Percentiles rank a stretch among this genome's conserved stretches.
Conservation (phyloP, 2,888 invertebrate species). For the Mesorhabditis sp. region DNA sequence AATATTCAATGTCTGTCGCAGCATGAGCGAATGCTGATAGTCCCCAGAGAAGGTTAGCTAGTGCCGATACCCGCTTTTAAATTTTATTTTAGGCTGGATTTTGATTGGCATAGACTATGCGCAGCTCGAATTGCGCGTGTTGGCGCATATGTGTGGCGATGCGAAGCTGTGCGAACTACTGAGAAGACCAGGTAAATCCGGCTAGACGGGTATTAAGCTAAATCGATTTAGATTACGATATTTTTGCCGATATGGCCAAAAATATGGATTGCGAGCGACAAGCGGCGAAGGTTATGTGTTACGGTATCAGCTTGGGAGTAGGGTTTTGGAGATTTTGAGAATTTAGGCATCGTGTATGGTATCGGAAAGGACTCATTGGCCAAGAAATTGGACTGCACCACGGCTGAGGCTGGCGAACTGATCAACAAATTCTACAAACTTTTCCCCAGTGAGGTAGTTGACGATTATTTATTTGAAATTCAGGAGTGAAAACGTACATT, state of each 20-base stretch:
- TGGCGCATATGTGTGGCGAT: conserved; percentile 85
- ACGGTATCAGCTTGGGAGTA: conserved; percentile 11
- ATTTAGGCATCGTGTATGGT: conserved; percentile 94
- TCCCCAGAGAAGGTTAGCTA: not conserved
- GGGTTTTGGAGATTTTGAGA: too few species aligned
- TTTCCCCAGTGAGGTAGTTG: conserved; percentile 69
- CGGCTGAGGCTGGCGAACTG: conserved; percentile 72
- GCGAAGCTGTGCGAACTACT: conserved; percentile 46
- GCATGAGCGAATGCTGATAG: not conserved
- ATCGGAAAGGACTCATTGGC: conserved; percentile 82
- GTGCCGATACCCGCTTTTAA: too few species aligned
- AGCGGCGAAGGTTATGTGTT: conserved; percentile 60
- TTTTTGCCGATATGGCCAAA: conserved; percentile 24
- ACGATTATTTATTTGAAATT: conserved; percentile 9
- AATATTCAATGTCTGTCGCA: not conserved
- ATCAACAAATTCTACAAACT: conserved; percentile 71
- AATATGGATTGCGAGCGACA: conserved; percentile 64
- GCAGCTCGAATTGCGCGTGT: conserved; percentile 86
- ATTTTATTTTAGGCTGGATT: conserved; percentile 52
- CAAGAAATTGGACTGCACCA: conserved; percentile 74
- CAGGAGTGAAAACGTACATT: conserved; percentile 69
- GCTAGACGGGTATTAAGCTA: not conserved
- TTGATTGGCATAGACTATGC: conserved; percentile 91
- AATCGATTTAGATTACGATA: conserved; percentile 16
- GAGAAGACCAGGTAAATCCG: conserved; percentile 10